Evolutionary conservation across 2,113 vertebrate genomes (phyloP).

Genomic region (Psittacula cyanocephala): DNA sequence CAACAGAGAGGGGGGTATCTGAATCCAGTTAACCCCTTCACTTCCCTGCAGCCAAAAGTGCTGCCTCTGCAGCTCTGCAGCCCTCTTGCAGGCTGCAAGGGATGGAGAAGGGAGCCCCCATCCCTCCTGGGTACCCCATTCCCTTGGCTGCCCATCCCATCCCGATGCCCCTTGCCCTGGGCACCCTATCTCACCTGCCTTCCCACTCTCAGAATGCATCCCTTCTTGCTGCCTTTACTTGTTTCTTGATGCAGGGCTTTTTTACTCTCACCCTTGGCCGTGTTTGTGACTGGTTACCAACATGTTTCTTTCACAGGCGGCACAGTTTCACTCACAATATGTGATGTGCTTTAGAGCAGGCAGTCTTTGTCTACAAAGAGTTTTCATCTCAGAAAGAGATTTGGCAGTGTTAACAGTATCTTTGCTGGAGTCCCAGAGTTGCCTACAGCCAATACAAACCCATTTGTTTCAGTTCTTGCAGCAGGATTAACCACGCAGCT

Average conservation of each 20-base stretch:
- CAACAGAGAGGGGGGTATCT: neutral
- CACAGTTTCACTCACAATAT: neutral
- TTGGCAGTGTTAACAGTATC: neutral
- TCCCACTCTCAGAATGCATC: neutral
- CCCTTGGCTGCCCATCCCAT: neutral
- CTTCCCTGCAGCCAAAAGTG: neutral
- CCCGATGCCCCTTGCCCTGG: rapidly evolving
- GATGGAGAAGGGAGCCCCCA: neutral
- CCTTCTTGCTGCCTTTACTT: neutral
- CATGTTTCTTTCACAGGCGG: neutral
- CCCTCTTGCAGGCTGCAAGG: neutral
- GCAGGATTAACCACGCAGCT: neutral
- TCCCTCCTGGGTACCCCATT: neutral
- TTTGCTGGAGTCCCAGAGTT: neutral
- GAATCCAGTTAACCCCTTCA: slow-evolving; percentile 49
- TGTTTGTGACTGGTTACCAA: neutral
- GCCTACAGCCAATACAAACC: neutral
- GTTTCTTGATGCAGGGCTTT: neutral
- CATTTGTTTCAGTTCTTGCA: neutral
- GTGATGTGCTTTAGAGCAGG: neutral
- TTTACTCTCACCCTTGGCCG: neutral
- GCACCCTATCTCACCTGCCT: neutral
- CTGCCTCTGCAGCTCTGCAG: neutral
- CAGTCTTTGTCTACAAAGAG: neutral
- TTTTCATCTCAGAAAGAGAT: neutral